A percentile compares a stretch with the other conserved stretches of the same genome.
Evolutionary conservation across 2,113 vertebrate species (phyloP).

Genomic region (Ceuthmochares aereus): DNA sequence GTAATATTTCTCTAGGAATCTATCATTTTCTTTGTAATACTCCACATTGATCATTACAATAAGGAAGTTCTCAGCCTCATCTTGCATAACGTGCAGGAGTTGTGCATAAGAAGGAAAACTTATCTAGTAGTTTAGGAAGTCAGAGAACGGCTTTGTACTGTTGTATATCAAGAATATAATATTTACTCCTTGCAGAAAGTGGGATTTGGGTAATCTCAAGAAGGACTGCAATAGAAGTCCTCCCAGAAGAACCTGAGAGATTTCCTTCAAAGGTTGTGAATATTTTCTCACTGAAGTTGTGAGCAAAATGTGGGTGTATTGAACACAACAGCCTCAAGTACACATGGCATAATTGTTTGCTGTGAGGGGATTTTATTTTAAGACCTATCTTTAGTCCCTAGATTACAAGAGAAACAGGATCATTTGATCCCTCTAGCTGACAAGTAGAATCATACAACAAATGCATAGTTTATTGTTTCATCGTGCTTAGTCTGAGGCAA

Average conservation of each 20-base stretch:
- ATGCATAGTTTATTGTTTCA: neutral
- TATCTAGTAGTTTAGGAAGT: neutral
- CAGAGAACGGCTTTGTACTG: neutral
- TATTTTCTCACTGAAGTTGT: neutral
- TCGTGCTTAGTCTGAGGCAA: neutral
- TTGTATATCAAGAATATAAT: neutral
- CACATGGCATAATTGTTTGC: neutral
- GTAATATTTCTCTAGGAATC: neutral
- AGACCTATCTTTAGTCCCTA: neutral
- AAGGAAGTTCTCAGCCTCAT: neutral
- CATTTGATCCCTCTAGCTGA: neutral
- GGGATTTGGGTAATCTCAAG: neutral
- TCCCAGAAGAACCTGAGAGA: neutral
- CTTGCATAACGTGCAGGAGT: rapidly evolving
- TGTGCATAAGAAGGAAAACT: neutral
- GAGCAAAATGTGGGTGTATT: neutral
- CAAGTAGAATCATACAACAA: neutral
- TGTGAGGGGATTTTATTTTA: neutral
- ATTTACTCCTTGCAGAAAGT: neutral
- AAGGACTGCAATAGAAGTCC: neutral
- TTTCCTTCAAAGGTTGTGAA: neutral
- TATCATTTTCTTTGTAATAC: neutral
- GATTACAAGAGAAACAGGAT: neutral
- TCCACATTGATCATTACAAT: neutral
- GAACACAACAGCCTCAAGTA: neutral